Evolutionary conservation across 2,888 invertebrate species (phyloP), one percentile per base, ranked within the genome.

Genomic region (Dryadula phaetusa): DNA sequence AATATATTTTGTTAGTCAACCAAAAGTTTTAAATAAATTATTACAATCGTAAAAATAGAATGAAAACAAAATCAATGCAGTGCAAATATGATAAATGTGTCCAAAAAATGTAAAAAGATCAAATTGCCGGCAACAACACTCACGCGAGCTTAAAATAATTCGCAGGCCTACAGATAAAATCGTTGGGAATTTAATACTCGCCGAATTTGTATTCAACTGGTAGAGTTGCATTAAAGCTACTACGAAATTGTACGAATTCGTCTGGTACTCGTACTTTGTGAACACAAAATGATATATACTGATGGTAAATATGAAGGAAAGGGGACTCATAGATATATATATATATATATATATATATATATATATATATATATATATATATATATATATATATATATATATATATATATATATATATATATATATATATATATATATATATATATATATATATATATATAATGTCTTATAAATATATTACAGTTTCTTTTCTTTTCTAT

Each of bases 111-210:
- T 46, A 34, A 61, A 53, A 60, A 53, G 22, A 44, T 62, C 20
- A 47, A 64, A 42, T 65, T 34, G 37, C 20, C 62, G 25, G 22
- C 47, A n/a, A 20, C n/a, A 37, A 46, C 62, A 52, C 34, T 64
- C 37, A 53, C 18, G 22, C 28, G 62, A 66, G 62, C 67, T 70
- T 63, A 68, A 68, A 62, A 44, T 67, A 72, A 70, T 72, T 68
- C 74, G 62, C 67, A 66, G 60, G 65, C 66, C 64, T 70, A 70
- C 67, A 47, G 62, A 69, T 69, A 64, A 70, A 68, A 70, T 70
- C 62, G 66, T 62, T 42, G 56, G 67, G n/a, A 68, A 73, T 74
- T 74, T 74, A 73, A 70, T 72, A 73, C 70, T 67, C 62, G 44
- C 68, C 67, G 49, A 54, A 71, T 71, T 70, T 70, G 70, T 71